A percentile compares a stretch with the other conserved stretches of the same genome.
phyloP scores from a whole-genome alignment of 2,113 vertebrate species.

The Hyla sarda region DNA sequence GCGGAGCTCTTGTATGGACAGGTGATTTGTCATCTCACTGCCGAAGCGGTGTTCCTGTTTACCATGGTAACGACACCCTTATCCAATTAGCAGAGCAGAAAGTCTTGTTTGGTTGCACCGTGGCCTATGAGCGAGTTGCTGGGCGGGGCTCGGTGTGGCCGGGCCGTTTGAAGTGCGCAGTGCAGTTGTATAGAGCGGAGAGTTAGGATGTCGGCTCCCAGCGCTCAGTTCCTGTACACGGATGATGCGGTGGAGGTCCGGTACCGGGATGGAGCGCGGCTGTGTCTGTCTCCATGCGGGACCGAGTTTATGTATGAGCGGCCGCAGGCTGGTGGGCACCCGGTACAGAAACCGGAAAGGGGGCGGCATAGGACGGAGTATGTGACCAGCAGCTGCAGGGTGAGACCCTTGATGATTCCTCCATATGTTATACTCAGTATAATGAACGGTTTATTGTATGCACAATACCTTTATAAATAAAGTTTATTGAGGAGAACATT shows the following conservation, averaged over 20 bases:
- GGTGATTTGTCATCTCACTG: not conserved
- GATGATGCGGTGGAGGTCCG: constrained; percentile 82
- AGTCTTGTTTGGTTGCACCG: not conserved
- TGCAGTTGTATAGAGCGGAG: not conserved
- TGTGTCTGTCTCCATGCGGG: constrained; percentile 86
- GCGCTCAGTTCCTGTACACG: constrained; percentile 76
- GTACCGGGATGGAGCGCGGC: constrained; percentile 71
- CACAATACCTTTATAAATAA: not conserved
- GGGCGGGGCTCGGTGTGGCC: not conserved
- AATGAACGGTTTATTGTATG: too few relatives aligned
- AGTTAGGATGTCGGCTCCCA: constrained; percentile 40
- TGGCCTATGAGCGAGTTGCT: not conserved
- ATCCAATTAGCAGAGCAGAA: not conserved
- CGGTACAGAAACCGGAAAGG: constrained; percentile 69
- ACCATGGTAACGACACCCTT: not conserved
- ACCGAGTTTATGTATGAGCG: constrained; percentile 81
- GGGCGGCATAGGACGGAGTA: constrained; percentile 83
- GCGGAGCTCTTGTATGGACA: not conserved
- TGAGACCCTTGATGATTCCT: constrained; percentile 61
- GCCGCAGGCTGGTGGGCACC: constrained; percentile 67
- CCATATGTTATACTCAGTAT: too few relatives aligned
- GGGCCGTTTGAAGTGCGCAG: constrained; percentile 21
- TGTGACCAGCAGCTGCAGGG: constrained; percentile 79
- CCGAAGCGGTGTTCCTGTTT: not conserved
- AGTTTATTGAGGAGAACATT: not conserved